Conservation (phyloP, 2,113 vertebrate species). For the Gymnocephalus cernua region DNA sequence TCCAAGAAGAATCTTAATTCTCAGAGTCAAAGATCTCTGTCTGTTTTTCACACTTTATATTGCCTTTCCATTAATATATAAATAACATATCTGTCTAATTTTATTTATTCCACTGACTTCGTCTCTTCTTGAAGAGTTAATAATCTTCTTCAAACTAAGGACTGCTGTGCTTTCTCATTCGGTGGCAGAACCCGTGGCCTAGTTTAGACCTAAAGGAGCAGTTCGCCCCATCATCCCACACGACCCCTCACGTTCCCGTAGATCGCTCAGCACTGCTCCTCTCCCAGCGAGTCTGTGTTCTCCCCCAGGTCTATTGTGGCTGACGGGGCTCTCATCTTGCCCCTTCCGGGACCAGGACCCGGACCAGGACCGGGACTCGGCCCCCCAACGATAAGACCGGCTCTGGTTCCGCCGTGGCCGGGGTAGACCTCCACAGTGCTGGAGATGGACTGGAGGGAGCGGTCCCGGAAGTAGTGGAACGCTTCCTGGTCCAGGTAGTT, state of each 20-base stretch:
- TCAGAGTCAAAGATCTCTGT: neutral
- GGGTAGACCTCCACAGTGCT: constrained; percentile 80
- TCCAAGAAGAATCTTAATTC: neutral
- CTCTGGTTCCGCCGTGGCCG: constrained; percentile 62
- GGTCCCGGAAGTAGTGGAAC: constrained; percentile 94
- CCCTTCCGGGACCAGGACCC: constrained; percentile 35
- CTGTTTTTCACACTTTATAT: constrained; percentile 13
- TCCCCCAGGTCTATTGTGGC: constrained; percentile 79
- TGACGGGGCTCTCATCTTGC: constrained; percentile 54
- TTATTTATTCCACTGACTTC: neutral
- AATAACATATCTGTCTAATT: constrained; percentile 1
- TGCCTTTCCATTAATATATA: constrained; percentile 23
- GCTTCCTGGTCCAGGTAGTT: constrained; percentile 93
- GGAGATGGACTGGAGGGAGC: constrained; percentile 87
- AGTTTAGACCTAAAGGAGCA: neutral
- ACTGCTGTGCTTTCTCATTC: constrained; percentile 40
- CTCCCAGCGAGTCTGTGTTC: constrained; percentile 83
- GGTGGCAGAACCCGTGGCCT: neutral
- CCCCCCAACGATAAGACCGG: constrained; percentile 39
- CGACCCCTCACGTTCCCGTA: neutral
- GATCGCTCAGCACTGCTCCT: constrained; percentile 83
- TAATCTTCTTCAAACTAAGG: neutral
- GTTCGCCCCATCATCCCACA: neutral
- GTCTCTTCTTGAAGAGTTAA: neutral
- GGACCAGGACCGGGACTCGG: constrained; percentile 15